Conservation (phyloP, 2,113 vertebrate genomes). For the Smithornis capensis region DNA sequence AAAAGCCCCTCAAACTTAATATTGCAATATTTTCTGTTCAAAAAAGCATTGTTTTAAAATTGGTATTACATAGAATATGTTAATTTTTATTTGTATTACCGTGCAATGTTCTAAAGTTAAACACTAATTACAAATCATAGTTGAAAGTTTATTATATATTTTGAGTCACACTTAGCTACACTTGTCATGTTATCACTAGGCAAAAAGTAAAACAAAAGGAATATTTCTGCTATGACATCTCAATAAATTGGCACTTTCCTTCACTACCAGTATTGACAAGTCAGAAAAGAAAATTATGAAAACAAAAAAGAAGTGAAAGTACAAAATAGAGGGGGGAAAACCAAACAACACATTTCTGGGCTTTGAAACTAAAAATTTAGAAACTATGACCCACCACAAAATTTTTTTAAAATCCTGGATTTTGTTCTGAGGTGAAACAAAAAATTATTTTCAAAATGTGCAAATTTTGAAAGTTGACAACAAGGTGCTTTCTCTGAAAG, state of each 20-base stretch:
- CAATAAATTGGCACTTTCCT: background rate
- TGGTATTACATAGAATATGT: background rate
- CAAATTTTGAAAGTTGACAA: background rate
- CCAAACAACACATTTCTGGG: background rate
- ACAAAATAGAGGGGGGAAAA: background rate
- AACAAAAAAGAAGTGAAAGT: background rate
- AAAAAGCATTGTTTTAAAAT: background rate
- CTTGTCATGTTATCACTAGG: background rate
- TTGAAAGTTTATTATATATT: background rate
- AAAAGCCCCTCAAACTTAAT: background rate
- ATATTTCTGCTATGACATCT: background rate
- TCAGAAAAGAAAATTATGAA: background rate
- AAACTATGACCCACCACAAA: background rate
- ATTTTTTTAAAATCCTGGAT: background rate
- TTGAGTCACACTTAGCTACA: background rate
- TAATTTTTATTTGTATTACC: background rate
- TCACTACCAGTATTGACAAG: background rate
- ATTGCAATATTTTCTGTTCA: background rate
- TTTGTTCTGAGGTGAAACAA: background rate
- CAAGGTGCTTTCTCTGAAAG: background rate
- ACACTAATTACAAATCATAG: background rate
- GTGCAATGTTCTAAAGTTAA: background rate
- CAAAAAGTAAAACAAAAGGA: background rate
- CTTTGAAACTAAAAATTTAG: background rate
- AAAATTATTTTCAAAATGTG: background rate